Base-by-base conservation (phyloP, 2,113 vertebrate genomes). In the Mohoua ochrocephala region DNA sequence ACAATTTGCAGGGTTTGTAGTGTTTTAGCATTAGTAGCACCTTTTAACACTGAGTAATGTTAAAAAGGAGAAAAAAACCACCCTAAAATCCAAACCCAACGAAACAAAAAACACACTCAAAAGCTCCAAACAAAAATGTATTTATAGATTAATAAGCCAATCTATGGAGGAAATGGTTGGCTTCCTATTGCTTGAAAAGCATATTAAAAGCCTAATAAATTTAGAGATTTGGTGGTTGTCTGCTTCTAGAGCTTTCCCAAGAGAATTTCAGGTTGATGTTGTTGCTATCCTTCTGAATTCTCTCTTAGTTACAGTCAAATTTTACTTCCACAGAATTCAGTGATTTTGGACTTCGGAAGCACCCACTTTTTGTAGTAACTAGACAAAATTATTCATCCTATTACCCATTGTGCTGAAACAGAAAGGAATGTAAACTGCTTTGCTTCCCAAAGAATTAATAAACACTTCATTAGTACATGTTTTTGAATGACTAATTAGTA, bases 381-480 rank as follows among this genome's bases (percentile, higher is more conserved):
- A 15, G n/a, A 37, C 8, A 54, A 70, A 76, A 24, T 70, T 35
- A 54, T 60, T 59, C 17, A 27, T 35, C 7, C 1, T 39, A 17
- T 70, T 53, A 49, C 31, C 6, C 49, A 6, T 49, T 19, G 49
- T 53, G 44, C 30, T 70, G 56, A 47, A 78, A 33, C 9, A 22
- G 73, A 68, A 79, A 59, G 7, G 23, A 37, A n/a, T 70, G 50
- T 15, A 44, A 53, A 21, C 20, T 27, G 12, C 18, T 39, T 54
- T 70, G 7, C 23, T 70, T 60, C 52, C 9, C 24, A 24, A 65
- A 54, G 6, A 54, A 24, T 21, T 70, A 15, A 45, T n/a, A 19
- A 76, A 5, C 13, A 15, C 15, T 45, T 7, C 7, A 27, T 27
- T 63, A 14, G 19, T 14, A 23, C 0, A 0, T 13, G 6, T 2